A percentile compares a stretch with the other conserved stretches of the same genome.
phyloP scores from a whole-genome alignment of 2,797 vertebrate genomes.

The Sarcophilus harrisii region DNA sequence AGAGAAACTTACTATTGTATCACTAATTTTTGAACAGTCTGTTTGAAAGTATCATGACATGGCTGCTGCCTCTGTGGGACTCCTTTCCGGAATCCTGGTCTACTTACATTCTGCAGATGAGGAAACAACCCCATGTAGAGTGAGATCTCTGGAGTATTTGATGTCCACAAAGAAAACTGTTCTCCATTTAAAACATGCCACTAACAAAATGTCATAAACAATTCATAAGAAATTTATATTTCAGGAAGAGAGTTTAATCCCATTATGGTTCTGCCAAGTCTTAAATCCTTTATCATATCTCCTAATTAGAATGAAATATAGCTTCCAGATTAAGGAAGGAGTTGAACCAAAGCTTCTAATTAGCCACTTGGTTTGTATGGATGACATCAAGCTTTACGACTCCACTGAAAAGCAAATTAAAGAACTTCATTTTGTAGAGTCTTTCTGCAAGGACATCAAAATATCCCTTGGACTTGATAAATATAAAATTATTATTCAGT shows the following conservation, averaged over 20 bases:
- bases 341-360: background rate
- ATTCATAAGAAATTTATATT: background rate
- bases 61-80: background rate
- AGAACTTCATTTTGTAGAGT: background rate
- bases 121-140: background rate
- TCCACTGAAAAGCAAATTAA: background rate
- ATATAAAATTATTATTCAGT: background rate
- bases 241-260: constrained; percentile 4
- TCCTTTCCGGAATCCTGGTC: background rate
- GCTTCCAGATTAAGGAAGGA: background rate
- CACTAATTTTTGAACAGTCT: background rate
- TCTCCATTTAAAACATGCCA: background rate
- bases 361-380: background rate
- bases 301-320: background rate
- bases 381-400: background rate
- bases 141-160: background rate
- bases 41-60: background rate
- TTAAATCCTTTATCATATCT: background rate
- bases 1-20: background rate
- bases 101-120: background rate
- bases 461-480: background rate
- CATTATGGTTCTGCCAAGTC: background rate
- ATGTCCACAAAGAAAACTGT: background rate
- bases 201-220: background rate
- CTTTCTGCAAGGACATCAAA: background rate